Conservation (phyloP, 2,113 vertebrate species). For the Platichthys stellatus region DNA sequence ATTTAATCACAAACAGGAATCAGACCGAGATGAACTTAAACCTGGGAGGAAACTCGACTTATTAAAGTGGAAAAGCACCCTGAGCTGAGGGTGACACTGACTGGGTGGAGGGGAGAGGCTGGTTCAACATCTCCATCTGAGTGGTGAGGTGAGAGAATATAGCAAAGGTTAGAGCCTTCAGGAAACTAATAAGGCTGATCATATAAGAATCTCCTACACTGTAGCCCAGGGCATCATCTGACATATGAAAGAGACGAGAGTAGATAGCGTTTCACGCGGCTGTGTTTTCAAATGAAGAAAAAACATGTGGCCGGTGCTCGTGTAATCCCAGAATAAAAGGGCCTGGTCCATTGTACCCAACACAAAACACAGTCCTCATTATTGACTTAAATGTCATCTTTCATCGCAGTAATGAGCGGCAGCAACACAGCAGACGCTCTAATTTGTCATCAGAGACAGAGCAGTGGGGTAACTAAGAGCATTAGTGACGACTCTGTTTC, state of each 20-base stretch:
- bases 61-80: constrained; percentile 64
- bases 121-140: constrained; percentile 51
- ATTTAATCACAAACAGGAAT: constrained; percentile 70
- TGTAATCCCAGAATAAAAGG: neutral
- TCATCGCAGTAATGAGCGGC: neutral
- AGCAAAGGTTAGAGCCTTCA: constrained; percentile 64
- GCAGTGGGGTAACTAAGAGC: constrained; percentile 3
- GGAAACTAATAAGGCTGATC: constrained; percentile 71
- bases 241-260: constrained; percentile 54
- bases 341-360: neutral
- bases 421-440: neutral
- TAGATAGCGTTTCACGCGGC: constrained; percentile 30
- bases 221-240: constrained; percentile 53
- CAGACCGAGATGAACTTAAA: constrained; percentile 56
- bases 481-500: constrained; percentile 5
- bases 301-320: neutral
- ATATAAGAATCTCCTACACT: constrained; percentile 54
- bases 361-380: neutral
- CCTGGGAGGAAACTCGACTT: constrained; percentile 60
- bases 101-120: constrained; percentile 12
- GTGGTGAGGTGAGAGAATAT: constrained; percentile 44
- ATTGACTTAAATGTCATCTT: constrained; percentile 34
- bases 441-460: constrained; percentile 15
- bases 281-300: constrained; percentile 34
- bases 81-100: constrained; percentile 45